Conservation (phyloP, 2,113 vertebrate genomes). For the Oophaga pumilio region DNA sequence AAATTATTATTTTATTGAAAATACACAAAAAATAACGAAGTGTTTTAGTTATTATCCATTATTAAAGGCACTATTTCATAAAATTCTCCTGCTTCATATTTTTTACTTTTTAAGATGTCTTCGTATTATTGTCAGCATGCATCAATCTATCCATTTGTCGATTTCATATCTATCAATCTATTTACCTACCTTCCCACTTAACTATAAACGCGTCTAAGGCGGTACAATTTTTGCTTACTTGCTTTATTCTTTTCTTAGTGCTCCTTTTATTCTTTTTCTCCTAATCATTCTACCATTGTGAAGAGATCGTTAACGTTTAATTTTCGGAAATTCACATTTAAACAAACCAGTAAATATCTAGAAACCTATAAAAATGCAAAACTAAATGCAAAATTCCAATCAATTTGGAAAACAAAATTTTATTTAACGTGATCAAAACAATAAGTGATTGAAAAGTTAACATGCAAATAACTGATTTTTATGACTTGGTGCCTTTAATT, state of each 20-base stretch:
- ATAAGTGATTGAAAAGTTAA: neutral
- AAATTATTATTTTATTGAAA: no score
- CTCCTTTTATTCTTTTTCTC: neutral
- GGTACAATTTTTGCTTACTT: neutral
- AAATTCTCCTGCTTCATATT: no score
- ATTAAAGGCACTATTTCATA: no score
- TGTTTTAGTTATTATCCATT: no score
- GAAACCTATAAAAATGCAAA: neutral
- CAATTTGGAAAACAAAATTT: neutral
- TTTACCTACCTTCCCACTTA: neutral
- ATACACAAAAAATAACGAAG: no score
- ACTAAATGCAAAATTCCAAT: neutral
- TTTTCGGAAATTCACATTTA: neutral
- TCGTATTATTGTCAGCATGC: no score
- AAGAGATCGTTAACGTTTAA: neutral
- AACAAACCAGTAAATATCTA: neutral
- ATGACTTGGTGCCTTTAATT: no score
- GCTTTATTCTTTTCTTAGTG: neutral
- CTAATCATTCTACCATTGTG: no score
- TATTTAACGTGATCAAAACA: neutral
- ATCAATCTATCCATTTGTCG: no score
- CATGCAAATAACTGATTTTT: neutral
- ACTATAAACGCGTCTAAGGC: neutral
- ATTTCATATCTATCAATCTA: constrained; percentile 11
- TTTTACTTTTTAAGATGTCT: no score